These are phyloP conservation scores for Chanos chanos DNA, from an alignment of 2,797 vertebrate species.

Conservation along the genomic window DNA sequence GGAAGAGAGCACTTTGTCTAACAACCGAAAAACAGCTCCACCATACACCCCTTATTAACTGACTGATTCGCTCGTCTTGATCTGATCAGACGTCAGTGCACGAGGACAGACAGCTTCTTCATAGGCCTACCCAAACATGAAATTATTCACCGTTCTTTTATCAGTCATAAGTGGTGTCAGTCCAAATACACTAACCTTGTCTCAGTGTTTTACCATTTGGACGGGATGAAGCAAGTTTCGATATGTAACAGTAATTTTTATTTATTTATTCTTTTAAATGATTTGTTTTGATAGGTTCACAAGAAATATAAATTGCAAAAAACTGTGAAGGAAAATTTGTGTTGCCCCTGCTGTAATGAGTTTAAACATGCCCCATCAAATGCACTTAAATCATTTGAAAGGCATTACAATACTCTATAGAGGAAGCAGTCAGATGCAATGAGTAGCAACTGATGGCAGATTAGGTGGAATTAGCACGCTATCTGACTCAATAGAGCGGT, in stretches of 20 bases:
- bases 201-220: too few relatives aligned
- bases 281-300: not conserved
- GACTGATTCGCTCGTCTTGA: too few relatives aligned
- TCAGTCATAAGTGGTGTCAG: too few relatives aligned
- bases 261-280: constrained; percentile 13
- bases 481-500: constrained; percentile 70
- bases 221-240: too few relatives aligned
- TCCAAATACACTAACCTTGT: too few relatives aligned
- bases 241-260: not conserved
- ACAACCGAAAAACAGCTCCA: too few relatives aligned
- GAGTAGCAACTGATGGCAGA: constrained; percentile 71
- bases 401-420: constrained; percentile 62
- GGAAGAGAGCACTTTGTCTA: too few relatives aligned
- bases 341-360: constrained; percentile 58
- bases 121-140: too few relatives aligned
- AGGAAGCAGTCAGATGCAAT: constrained; percentile 70
- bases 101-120: too few relatives aligned
- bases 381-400: constrained; percentile 68
- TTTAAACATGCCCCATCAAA: constrained; percentile 60
- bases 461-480: constrained; percentile 67
- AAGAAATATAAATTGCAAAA: constrained; percentile 44
- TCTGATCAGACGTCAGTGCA: too few relatives aligned
- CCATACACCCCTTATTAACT: too few relatives aligned
- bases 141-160: too few relatives aligned
- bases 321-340: constrained; percentile 42